Percentiles rank a stretch among this genome's conserved stretches.
These are phyloP conservation scores for Chanos chanos DNA, from an alignment of 2,797 vertebrate species.

Conservation along the genomic window DNA sequence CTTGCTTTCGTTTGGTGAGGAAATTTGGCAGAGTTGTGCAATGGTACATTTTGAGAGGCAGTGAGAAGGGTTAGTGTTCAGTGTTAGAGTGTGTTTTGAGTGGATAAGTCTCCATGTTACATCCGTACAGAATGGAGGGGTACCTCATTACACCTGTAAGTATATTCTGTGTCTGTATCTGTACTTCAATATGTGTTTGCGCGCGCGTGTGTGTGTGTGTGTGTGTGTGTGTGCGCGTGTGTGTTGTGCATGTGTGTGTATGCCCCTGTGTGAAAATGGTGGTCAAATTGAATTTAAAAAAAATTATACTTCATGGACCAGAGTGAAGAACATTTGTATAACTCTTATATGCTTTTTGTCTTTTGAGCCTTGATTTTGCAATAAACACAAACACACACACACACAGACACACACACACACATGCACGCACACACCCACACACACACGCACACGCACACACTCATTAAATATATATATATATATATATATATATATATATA, in stretches of 20 bases:
- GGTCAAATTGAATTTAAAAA: no score
- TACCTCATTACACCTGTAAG: conserved; percentile 95
- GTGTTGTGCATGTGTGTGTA: neutral
- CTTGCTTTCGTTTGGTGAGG: conserved; percentile 71
- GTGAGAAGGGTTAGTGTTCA: conserved; percentile 54
- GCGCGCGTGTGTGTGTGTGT: neutral
- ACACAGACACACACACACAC: no score
- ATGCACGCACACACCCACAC: no score
- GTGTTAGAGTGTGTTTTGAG: conserved; percentile 46
- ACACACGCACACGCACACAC: no score
- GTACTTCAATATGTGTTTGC: neutral
- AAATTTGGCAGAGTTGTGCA: conserved; percentile 81
- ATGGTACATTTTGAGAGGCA: conserved; percentile 80
- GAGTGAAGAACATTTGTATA: no score
- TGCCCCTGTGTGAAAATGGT: no score
- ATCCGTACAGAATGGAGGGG: conserved; percentile 98
- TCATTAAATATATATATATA: no score
- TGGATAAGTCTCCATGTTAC: conserved; percentile 86
- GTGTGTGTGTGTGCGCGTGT: neutral
- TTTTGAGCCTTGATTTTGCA: no score
- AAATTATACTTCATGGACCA: no score
- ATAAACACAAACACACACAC: no score
- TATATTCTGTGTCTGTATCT: conserved; percentile 54
- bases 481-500: neutral
- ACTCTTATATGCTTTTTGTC: no score